Conservation (phyloP, 2,113 vertebrate genomes). For the Gadus macrocephalus region DNA sequence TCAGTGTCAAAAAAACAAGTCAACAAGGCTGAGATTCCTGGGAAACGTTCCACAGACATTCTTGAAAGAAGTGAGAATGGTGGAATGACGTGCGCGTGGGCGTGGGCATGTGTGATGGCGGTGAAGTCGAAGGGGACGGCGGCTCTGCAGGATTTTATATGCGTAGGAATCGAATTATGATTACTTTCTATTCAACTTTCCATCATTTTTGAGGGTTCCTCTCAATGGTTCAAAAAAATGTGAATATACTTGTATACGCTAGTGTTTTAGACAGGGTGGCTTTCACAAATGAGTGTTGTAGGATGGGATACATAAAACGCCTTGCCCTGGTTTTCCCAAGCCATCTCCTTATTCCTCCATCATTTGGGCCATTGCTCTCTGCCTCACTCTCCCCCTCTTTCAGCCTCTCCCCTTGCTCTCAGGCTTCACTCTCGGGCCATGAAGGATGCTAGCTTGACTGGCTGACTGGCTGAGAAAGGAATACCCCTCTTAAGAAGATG, state of each 20-base stretch:
- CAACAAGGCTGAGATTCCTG: conserved; percentile 71
- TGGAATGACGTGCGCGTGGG: conserved; percentile 34
- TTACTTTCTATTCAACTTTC: neutral
- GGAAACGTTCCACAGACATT: conserved; percentile 75
- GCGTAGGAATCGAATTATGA: neutral
- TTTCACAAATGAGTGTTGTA: neutral
- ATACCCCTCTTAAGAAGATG: conserved; percentile 51
- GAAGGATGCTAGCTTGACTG: conserved; percentile 20
- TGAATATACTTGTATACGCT: neutral
- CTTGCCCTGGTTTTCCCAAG: neutral
- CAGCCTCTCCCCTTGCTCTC: neutral
- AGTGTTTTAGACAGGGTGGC: neutral
- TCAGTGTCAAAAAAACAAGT: conserved; percentile 70
- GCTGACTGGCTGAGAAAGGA: conserved; percentile 56
- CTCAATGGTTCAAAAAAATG: neutral
- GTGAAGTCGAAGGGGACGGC: neutral
- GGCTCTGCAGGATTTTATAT: neutral
- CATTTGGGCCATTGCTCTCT: neutral
- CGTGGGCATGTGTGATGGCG: neutral
- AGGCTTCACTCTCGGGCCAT: neutral
- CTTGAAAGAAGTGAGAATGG: conserved; percentile 59
- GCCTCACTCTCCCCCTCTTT: neutral
- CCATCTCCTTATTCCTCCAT: conserved; percentile 12
- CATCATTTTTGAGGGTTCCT: neutral
- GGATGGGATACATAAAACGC: neutral